Base-by-base conservation (phyloP, 2,888 invertebrate genomes). In the Ophion obscuratus region DNA sequence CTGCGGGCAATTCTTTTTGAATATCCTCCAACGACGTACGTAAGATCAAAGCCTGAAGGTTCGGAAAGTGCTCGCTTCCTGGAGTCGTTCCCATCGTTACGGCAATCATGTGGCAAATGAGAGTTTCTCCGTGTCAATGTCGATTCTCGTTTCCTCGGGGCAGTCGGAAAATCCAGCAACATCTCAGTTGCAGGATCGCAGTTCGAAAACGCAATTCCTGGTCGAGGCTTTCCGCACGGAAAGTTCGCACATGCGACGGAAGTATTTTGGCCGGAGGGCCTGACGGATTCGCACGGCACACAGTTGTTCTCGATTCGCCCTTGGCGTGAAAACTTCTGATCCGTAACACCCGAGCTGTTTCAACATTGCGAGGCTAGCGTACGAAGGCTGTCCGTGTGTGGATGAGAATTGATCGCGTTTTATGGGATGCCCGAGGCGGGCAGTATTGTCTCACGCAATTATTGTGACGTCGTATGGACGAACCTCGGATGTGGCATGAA, bases 381-480 rank as follows among this genome's bases (percentile, higher is more conserved):
- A 70, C 59, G 59, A 44, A 53, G 27, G 74, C 66, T 71, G 87
- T 81, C 64, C 74, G n/a, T 61, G 71, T 67, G 66, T 71, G 68
- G 82, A 83, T 83, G 88, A 73, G 85, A 89, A 79, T 86, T 84
- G 89, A 87, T 88, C 89, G 89, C 90, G 87, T 89, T 91, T 87
- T 87, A 67, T 68, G 75, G 71, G 57, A 27, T 67, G 81, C 75
- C 70, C 57, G 77, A 73, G 79, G 75, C 67, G n/a, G 77, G 66
- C n/a, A 82, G 53, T 24, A 20, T 68, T 62, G 83, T 87, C 86
- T 90, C 88, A 89, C 87, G 89, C 89, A 88, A 90, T 87, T 86
- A 87, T 83, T 77, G 64, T 62, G 75, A 83, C 76, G 81, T 68
- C 66, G 81, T 77, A 85, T 61, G 68, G 68, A 68, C 68, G 40